Conservation (phyloP, 92 coral and sea anemone genomes). For the Plumapathes pennacea region DNA sequence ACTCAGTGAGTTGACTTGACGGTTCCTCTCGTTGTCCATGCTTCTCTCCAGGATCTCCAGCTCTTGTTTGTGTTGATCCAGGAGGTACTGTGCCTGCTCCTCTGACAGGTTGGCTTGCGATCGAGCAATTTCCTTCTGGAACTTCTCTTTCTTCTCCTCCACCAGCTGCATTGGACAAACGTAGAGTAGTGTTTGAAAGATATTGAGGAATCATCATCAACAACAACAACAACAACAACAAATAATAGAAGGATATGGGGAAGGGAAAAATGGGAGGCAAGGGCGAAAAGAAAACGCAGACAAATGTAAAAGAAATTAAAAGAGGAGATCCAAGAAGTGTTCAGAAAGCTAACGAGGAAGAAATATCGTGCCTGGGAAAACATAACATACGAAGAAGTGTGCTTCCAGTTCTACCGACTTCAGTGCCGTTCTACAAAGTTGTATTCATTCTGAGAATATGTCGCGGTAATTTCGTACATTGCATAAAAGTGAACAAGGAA, state of each 20-base stretch:
- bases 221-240: background rate
- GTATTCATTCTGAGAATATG: no score
- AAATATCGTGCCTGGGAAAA: no score
- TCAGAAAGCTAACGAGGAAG: no score
- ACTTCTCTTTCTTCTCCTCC: conserved; percentile 74
- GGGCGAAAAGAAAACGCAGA: background rate
- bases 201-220: background rate
- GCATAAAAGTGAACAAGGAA: no score
- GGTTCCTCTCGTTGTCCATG: conserved; percentile 81
- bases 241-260: background rate
- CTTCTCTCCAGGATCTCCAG: conserved; percentile 82
- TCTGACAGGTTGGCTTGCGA: conserved; percentile 68
- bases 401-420: no score
- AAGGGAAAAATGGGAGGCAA: background rate
- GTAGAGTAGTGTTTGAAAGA: background rate
- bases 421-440: no score
- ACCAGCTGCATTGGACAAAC: conserved; percentile 50
- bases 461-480: no score
- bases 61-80: conserved; percentile 85
- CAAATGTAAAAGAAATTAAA: no score
- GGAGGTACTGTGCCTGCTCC: conserved; percentile 74
- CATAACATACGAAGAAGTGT: no score
- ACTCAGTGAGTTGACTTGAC: conserved; percentile 76
- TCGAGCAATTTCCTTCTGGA: conserved; percentile 68
- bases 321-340: no score